Conservation (phyloP, 2,797 vertebrate species). For the Sebastes hopkinsi region DNA sequence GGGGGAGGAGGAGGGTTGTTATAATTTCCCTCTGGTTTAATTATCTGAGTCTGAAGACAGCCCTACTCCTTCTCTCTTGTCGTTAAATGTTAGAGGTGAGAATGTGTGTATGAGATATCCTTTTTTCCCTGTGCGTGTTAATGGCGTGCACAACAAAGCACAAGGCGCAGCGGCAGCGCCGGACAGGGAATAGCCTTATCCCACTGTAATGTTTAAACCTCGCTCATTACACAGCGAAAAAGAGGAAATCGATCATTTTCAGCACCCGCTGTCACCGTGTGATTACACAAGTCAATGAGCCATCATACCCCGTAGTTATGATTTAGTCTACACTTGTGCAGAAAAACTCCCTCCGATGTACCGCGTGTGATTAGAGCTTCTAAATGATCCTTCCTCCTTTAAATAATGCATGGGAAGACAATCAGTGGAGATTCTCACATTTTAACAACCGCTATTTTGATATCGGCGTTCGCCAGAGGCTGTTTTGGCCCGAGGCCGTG, state of each 20-base stretch:
- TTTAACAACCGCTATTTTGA: neutral
- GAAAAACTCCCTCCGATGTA: neutral
- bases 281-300: constrained; percentile 42
- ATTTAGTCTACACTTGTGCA: constrained; percentile 29
- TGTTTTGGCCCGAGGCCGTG: constrained; percentile 59
- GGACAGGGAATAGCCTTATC: constrained; percentile 34
- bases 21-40: constrained; percentile 81
- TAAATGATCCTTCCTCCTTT: neutral
- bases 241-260: constrained; percentile 56
- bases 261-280: constrained; percentile 35
- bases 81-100: constrained; percentile 65
- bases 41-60: constrained; percentile 68
- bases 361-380: neutral
- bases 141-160: constrained; percentile 26
- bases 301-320: constrained; percentile 35
- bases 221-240: constrained; percentile 40
- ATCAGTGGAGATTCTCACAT: constrained; percentile 56
- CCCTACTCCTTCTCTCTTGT: constrained; percentile 39
- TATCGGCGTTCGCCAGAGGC: constrained; percentile 48
- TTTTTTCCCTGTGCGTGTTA: constrained; percentile 5
- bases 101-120: constrained; percentile 14
- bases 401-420: constrained; percentile 55
- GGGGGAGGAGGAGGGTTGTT: constrained; percentile 12
- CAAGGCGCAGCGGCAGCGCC: neutral
- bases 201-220: constrained; percentile 42